These are phyloP conservation scores for Trachurus trachurus DNA, from an alignment of 2,797 vertebrate genomes.

Conservation along the genomic window DNA sequence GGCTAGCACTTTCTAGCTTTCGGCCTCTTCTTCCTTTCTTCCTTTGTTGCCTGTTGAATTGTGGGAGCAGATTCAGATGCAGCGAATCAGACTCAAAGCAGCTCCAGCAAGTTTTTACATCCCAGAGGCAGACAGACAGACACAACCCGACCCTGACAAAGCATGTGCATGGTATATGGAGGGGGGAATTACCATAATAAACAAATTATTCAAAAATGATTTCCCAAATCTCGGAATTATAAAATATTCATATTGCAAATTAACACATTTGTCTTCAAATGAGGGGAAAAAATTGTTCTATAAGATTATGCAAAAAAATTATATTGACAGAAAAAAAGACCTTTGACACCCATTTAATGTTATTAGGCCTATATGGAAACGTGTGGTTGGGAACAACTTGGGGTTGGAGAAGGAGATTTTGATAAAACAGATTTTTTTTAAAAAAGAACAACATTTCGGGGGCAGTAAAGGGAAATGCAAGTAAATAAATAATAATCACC, in stretches of 20 bases:
- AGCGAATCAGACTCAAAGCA: conserved; percentile 66
- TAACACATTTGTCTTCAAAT: not conserved
- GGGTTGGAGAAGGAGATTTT: not conserved
- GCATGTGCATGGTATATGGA: not conserved
- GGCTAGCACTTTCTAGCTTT: conserved; percentile 77
- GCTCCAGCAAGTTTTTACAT: conserved; percentile 44
- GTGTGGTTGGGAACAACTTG: not conserved
- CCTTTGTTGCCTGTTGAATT: conserved; percentile 90
- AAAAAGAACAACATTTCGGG: not conserved
- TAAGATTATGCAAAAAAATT: not conserved
- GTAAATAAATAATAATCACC: too few relatives aligned
- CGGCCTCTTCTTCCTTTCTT: conserved; percentile 84
- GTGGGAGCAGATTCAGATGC: conserved; percentile 77
- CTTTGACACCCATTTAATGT: not conserved
- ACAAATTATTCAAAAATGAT: not conserved
- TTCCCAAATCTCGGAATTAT: not conserved
- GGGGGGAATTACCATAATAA: not conserved
- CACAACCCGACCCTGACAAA: not conserved
- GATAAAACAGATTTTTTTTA: not conserved
- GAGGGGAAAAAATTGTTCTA: not conserved
- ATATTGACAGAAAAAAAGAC: not conserved
- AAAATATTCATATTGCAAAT: not conserved
- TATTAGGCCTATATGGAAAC: not conserved
- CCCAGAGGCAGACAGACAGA: conserved; percentile 31
- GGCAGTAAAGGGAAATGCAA: too few relatives aligned